Evolutionary conservation across 1,140 invertebrate genomes (phyloP).

Genomic region (Sarcophaga bullata): DNA sequence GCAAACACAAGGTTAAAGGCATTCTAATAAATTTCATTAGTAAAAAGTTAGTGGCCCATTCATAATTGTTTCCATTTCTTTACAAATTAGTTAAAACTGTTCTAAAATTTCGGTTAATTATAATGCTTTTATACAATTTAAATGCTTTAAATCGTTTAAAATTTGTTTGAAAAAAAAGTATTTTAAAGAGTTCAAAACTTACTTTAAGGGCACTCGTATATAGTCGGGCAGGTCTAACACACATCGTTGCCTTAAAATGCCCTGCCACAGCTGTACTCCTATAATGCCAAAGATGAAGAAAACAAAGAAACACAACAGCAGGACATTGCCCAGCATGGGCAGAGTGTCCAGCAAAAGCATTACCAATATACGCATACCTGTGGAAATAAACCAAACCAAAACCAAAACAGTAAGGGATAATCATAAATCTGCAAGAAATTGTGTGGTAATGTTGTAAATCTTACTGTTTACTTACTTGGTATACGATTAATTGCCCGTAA

Average conservation of each 20-base stretch:
- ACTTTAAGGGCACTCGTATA: slow-evolving; percentile 24
- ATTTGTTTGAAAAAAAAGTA: neutral
- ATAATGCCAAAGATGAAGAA: slow-evolving; percentile 99
- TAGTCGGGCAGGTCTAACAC: slow-evolving; percentile 72
- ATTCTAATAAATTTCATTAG: no score
- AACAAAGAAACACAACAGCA: slow-evolving; percentile 99
- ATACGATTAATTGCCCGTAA: slow-evolving; percentile 98
- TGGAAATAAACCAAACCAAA: neutral
- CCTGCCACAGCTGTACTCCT: slow-evolving; percentile 99
- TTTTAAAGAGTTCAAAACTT: slow-evolving; percentile 26
- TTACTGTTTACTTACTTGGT: slow-evolving; percentile 86
- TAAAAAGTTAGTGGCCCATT: no score
- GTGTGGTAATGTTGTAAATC: neutral
- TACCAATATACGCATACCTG: slow-evolving; percentile 98
- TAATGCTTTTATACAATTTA: no score
- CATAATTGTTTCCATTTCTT: no score
- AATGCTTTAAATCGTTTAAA: neutral
- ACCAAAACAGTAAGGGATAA: neutral
- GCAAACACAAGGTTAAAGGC: no score
- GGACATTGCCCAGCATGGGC: slow-evolving; percentile 98
- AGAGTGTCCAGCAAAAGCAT: slow-evolving; percentile 99
- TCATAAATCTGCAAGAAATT: slow-evolving; percentile 7
- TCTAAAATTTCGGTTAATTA: no score
- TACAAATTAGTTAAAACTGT: no score
- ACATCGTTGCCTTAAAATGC: slow-evolving; percentile 93